Base-by-base conservation (phyloP, 2,888 invertebrate species). In the Chrysolina oricalcia region DNA sequence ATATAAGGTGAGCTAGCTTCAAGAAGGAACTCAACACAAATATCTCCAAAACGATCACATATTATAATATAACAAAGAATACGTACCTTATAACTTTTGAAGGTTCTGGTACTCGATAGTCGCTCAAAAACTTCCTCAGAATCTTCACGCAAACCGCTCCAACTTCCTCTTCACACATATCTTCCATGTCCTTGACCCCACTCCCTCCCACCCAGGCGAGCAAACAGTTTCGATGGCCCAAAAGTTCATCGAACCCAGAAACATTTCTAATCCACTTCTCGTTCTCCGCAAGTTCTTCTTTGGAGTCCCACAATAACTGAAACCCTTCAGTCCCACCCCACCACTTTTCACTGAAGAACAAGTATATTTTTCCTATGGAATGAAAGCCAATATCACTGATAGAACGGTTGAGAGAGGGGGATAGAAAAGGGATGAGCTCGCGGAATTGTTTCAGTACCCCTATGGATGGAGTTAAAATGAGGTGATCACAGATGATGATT, bases 161-260 rank as follows among this genome's bases (percentile, higher is more conserved):
- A 63, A 93, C 86, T 75, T 89, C 87, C n/a, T 90, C 85, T 77
- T 91, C 90, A 35, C 85, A 85, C 13, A 92, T 81, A 27, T 83
- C 87, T 86, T 93, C 93, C 85, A 93, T 89, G 67, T 89, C 85
- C 48, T 88, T 86, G 9, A 93, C 92, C 41, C 92, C 93, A 72
- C 89, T 86, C 0, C 93, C 92, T 15, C 93, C 92, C 9, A 94
- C 89, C 93, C 94, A 94, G 0, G 91, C 93, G 9, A 93, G 84
- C 40, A 94, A 86, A 41, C 92, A 90, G 76, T 89, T 90, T 1
- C 89, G 87, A 35, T 88, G 87, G 69, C 90, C 89, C 50, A 90
- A 87, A 13, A 92, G 84, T 48, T 92, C 89, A 84, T 94, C 93
- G 87, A 94, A 94, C 2, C 93, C 93, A 17, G 92, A 91, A 40